Evolutionary conservation across 2,888 invertebrate genomes (phyloP).

Genomic region (Himalopsyche tibetana): DNA sequence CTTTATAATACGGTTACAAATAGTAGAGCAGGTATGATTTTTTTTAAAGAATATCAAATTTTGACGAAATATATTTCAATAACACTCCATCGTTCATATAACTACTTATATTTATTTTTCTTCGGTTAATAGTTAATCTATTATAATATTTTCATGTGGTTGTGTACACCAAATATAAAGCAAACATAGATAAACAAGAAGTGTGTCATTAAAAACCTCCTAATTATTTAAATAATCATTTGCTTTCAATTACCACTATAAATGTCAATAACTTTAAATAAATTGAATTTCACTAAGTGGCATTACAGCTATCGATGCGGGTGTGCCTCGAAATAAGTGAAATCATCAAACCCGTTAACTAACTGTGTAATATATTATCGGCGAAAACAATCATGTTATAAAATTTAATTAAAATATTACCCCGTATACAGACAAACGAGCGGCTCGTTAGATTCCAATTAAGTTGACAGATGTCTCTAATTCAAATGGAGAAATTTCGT

Average conservation of each 20-base stretch:
- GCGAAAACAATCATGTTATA: neutral
- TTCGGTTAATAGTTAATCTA: too few species aligned
- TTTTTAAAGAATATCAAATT: too few species aligned
- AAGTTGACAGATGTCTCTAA: constrained; percentile 45
- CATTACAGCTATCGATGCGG: neutral
- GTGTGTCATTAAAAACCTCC: too few species aligned
- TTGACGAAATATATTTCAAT: too few species aligned
- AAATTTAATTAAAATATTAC: constrained; percentile 30
- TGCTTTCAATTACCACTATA: neutral
- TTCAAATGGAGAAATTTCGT: constrained; percentile 29
- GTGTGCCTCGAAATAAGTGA: neutral
- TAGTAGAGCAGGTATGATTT: too few species aligned
- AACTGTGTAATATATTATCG: neutral
- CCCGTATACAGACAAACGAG: constrained; percentile 5
- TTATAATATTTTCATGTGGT: too few species aligned
- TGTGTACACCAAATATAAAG: too few species aligned
- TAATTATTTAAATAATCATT: neutral
- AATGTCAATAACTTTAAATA: neutral
- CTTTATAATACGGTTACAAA: too few species aligned
- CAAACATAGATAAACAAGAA: too few species aligned
- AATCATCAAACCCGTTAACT: neutral
- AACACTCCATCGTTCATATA: too few species aligned
- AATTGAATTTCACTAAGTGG: neutral
- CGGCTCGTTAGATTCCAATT: constrained; percentile 47
- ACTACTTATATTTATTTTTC: too few species aligned